phyloP scores from a whole-genome alignment of 2,888 invertebrate genomes.

The Cryptocephalus primarius region DNA sequence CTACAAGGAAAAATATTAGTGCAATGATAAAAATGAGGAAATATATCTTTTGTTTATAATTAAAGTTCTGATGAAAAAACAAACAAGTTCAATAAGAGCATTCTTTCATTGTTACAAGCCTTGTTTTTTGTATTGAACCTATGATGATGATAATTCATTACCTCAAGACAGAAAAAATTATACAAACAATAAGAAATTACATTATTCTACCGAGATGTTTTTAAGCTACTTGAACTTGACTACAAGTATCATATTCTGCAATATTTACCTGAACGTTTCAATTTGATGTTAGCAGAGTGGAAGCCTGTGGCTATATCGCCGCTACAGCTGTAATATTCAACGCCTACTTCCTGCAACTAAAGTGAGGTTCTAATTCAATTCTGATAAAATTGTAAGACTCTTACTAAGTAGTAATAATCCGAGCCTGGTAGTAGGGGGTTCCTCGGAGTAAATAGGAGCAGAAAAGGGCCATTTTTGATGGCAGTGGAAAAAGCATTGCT shows the following conservation, averaged over 20 bases:
- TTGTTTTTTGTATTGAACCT: too few species aligned
- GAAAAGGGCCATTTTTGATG: slow-evolving; percentile 56
- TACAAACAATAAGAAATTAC: too few species aligned
- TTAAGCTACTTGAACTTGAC: too few species aligned
- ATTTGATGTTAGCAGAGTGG: slow-evolving; percentile 8
- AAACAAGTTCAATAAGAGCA: too few species aligned
- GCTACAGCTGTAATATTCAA: slow-evolving; percentile 62
- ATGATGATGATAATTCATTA: too few species aligned
- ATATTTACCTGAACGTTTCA: slow-evolving; percentile 19
- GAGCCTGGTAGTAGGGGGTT: slow-evolving; percentile 56
- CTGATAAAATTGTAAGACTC: slow-evolving; percentile 11
- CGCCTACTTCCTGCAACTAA: slow-evolving; percentile 60
- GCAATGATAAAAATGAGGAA: not conserved
- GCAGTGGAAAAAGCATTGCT: slow-evolving; percentile 48
- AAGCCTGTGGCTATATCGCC: slow-evolving; percentile 30
- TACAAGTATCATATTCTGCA: too few species aligned
- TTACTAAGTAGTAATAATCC: slow-evolving; percentile 63
- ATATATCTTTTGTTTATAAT: not conserved
- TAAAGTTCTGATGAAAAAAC: too few species aligned
- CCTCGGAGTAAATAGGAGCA: slow-evolving; percentile 68
- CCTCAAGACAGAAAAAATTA: too few species aligned
- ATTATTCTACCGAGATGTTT: too few species aligned
- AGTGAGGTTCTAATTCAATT: slow-evolving; percentile 16
- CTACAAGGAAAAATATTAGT: slow-evolving; percentile 12
- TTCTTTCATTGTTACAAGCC: too few species aligned